These are phyloP conservation scores for Pygoscelis antarcticus DNA, from an alignment of 2,113 vertebrate genomes.

Conservation along the genomic window DNA sequence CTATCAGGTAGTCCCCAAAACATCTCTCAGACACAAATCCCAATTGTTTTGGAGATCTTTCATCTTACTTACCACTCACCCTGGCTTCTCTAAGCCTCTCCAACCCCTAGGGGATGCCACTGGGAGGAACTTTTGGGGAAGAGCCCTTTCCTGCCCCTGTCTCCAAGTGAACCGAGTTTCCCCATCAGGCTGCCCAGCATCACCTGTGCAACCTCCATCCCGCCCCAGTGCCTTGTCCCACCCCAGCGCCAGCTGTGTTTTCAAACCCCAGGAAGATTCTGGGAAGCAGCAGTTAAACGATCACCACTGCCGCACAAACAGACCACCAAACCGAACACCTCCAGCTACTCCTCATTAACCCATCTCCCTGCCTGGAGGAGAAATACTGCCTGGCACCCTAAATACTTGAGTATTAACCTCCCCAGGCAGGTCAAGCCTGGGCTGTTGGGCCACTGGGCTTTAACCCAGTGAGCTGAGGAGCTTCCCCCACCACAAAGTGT, in stretches of 20 bases:
- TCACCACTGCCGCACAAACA: too few relatives aligned
- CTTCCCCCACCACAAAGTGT: neutral
- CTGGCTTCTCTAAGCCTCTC: neutral
- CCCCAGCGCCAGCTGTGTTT: neutral
- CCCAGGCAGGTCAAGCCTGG: too few relatives aligned
- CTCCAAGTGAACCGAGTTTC: neutral
- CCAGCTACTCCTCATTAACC: neutral
- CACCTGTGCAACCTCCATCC: neutral
- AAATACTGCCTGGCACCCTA: accelerated
- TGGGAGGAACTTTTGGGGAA: neutral
- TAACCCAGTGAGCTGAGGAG: neutral
- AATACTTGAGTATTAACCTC: neutral
- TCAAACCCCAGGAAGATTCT: neutral
- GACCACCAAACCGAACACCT: neutral
- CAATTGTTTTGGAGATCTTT: neutral
- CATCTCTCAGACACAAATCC: neutral
- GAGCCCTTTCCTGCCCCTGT: neutral
- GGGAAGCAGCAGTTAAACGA: neutral
- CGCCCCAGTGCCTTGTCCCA: neutral
- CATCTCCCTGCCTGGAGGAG: neutral
- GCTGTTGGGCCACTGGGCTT: neutral
- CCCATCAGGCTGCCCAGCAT: neutral
- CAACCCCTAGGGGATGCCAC: accelerated
- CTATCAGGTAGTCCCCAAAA: neutral
- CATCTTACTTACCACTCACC: neutral